Percentiles rank a stretch among this genome's conserved stretches.
Evolutionary conservation across 2,888 invertebrate species (phyloP).

Genomic region (Leucophenga maculata): DNA sequence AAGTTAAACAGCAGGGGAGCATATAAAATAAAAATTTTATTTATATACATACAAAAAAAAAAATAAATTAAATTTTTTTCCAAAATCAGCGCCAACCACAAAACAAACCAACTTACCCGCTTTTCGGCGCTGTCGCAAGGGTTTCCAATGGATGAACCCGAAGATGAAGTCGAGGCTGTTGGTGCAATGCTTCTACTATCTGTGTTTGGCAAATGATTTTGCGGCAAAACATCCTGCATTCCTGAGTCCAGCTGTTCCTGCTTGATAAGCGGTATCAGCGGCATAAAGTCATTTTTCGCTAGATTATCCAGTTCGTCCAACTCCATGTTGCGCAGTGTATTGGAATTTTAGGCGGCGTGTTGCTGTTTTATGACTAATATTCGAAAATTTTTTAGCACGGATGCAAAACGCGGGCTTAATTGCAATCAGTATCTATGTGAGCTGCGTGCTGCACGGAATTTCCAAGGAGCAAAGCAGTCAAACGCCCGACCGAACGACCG

Average conservation of each 20-base stretch:
- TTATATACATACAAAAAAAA: too few relatives aligned
- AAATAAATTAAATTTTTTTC: neutral
- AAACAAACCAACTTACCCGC: slow-evolving; percentile 65
- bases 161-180: slow-evolving; percentile 58
- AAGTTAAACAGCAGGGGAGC: too few relatives aligned
- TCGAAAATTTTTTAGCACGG: slow-evolving; percentile 39
- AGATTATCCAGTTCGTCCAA: slow-evolving; percentile 70
- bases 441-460: too few relatives aligned
- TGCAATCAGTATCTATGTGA: slow-evolving; percentile 19
- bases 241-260: slow-evolving; percentile 69
- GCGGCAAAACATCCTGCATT: slow-evolving; percentile 57
- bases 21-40: too few relatives aligned
- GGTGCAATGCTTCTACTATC: slow-evolving; percentile 48
- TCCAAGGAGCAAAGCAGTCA: neutral
- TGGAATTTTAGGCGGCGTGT: slow-evolving; percentile 19
- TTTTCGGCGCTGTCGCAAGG: slow-evolving; percentile 72
- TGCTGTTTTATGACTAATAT: slow-evolving; percentile 43
- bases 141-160: slow-evolving; percentile 67
- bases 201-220: slow-evolving; percentile 55
- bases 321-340: slow-evolving; percentile 60
- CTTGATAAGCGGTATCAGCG: slow-evolving; percentile 69
- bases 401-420: slow-evolving; percentile 21
- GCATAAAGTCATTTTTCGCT: slow-evolving; percentile 70
- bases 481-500: neutral
- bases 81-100: neutral